Evolutionary conservation across 2,113 vertebrate species (phyloP).

Genomic region (Colistium nudipinnis): DNA sequence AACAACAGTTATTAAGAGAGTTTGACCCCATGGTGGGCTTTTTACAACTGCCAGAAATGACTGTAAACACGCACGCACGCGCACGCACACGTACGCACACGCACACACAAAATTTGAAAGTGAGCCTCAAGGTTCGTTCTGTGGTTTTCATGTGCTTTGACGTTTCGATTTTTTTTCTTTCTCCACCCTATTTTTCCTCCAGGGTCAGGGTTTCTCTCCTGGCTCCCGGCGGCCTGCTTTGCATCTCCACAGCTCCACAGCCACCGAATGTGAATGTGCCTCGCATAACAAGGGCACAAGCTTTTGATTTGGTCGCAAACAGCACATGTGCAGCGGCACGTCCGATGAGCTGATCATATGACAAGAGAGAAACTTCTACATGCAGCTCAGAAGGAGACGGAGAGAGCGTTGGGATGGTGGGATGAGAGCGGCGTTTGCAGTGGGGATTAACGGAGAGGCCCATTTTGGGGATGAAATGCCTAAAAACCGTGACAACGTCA

Average conservation of each 20-base stretch:
- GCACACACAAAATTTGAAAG: background rate
- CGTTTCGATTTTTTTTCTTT: background rate
- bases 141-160: background rate
- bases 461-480: slow-evolving; percentile 74
- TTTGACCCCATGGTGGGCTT: slow-evolving; percentile 45
- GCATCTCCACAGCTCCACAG: background rate
- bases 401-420: slow-evolving; percentile 31
- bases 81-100: too few relatives aligned
- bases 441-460: slow-evolving; percentile 70
- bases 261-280: slow-evolving; percentile 11
- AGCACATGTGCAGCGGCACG: background rate
- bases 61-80: too few relatives aligned
- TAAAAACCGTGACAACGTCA: slow-evolving; percentile 73
- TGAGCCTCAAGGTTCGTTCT: background rate
- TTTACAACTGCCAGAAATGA: slow-evolving; percentile 45
- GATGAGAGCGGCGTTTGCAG: slow-evolving; percentile 61
- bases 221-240: slow-evolving; percentile 2
- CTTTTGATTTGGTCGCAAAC: background rate
- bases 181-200: slow-evolving; percentile 5
- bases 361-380: slow-evolving; percentile 37
- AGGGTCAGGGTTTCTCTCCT: slow-evolving; percentile 10
- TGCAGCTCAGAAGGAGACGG: slow-evolving; percentile 54
- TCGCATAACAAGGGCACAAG: slow-evolving; percentile 7
- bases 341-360: background rate
- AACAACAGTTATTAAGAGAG: slow-evolving; percentile 66